These are phyloP conservation scores for Onychostoma macrolepis DNA, from an alignment of 2,113 vertebrate species.

Conservation along the genomic window DNA sequence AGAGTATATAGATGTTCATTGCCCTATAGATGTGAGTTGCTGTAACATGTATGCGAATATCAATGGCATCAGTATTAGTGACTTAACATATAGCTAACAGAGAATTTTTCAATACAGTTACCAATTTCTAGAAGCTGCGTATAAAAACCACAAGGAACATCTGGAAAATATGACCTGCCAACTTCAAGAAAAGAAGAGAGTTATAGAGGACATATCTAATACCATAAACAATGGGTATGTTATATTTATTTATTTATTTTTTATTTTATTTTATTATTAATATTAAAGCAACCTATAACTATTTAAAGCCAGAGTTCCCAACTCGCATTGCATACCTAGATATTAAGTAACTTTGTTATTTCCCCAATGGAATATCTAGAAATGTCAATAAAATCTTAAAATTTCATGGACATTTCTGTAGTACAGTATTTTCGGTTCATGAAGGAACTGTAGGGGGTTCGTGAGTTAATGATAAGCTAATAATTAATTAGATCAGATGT, in stretches of 20 bases:
- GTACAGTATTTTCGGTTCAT: not conserved
- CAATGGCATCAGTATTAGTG: not conserved
- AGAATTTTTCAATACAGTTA: slow-evolving; percentile 78
- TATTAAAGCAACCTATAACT: not conserved
- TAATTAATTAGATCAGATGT: not conserved
- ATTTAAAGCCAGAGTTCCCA: not conserved
- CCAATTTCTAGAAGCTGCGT: slow-evolving; percentile 98
- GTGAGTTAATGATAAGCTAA: not conserved
- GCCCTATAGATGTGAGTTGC: not conserved
- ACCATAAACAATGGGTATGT: slow-evolving; percentile 90
- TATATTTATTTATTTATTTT: not conserved
- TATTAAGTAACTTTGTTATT: not conserved
- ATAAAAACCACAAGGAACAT: slow-evolving; percentile 94
- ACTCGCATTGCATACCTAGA: too few relatives aligned
- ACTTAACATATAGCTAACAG: not conserved
- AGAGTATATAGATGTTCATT: not conserved
- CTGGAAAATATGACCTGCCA: slow-evolving; percentile 94
- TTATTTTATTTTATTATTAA: not conserved
- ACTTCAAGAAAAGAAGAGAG: slow-evolving; percentile 93
- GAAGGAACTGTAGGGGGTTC: not conserved
- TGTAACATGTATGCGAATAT: not conserved
- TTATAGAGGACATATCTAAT: slow-evolving; percentile 88
- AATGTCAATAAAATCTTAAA: not conserved
- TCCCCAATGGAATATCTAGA: not conserved
- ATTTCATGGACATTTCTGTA: not conserved